Evolutionary conservation across 1,140 invertebrate species (phyloP), one percentile per base, ranked within the genome.

Genomic region (Capitella teleta): DNA sequence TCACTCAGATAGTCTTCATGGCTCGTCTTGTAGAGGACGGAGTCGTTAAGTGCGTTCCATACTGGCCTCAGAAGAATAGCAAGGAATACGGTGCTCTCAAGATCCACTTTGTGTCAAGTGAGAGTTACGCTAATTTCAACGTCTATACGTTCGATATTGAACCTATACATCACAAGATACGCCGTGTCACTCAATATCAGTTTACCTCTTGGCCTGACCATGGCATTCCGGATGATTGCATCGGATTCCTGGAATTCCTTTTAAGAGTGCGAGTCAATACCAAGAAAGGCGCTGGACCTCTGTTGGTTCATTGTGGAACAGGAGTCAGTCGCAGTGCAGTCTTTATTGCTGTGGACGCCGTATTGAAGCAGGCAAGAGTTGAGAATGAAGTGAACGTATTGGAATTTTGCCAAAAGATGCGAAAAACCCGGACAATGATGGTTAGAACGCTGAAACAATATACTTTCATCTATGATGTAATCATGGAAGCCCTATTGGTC

Each of bases 131-230:
- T 5, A 56, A 64, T 45, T 70, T 63, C 46, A 53, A 56, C 24
- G 57, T 67, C 12, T 38, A 61, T 1, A 56, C 53, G 1, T 52
- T 68, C 12, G 42, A 50, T 0, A 30, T 65, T n/a, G 45, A 52
- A 21, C 30, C 40, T 2, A 24, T 55, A 5, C 37, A 28, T n/a
- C 46, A 56, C 23, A 34, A 28, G 32, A 50, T 40, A 18, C 52
- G 51, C 38, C 40, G 37, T 5, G 60, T 69, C 3, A 54, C 51
- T 28, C 52, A 67, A 65, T 77, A 96, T 45, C 95, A 98, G 66
- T 98, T 96, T 64, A 98, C 93, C 0, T 91, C 91, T 1, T 99
- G 95, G 95, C 95, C 96, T 0, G 93, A 98, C 69, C 94, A 98
- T 64, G 94, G 93, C 0, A 89, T 94, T 0, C 93, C 93, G 1